Evolutionary conservation across 2,888 invertebrate genomes (phyloP).

Genomic region (Apodemia duryi): DNA sequence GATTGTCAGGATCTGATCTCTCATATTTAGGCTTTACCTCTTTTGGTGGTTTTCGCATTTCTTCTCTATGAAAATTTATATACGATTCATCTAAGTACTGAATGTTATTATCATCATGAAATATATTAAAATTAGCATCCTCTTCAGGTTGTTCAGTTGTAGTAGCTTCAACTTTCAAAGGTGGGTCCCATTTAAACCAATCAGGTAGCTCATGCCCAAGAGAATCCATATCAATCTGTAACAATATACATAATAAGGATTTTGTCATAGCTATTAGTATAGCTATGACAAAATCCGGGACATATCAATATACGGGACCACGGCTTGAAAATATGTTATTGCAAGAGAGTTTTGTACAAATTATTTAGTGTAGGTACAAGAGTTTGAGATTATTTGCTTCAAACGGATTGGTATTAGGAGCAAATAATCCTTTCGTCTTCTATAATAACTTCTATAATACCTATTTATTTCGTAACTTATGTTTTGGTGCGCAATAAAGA

Average conservation of each 20-base stretch:
- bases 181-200: conserved; percentile 74
- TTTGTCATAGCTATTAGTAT: too few relatives aligned
- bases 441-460: too few relatives aligned
- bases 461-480: too few relatives aligned
- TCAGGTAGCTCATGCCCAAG: conserved; percentile 59
- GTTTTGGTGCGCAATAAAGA: too few relatives aligned
- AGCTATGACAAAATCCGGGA: too few relatives aligned
- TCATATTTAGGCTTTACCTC: conserved; percentile 60
- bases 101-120: conserved; percentile 66
- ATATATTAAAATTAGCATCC: conserved; percentile 58
- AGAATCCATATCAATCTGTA: conserved; percentile 67
- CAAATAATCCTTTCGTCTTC: too few relatives aligned
- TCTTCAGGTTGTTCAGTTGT: conserved; percentile 64
- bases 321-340: too few relatives aligned
- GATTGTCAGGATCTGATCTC: conserved; percentile 62
- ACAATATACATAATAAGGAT: conserved; percentile 30
- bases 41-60: conserved; percentile 64
- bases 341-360: too few relatives aligned
- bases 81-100: conserved; percentile 72
- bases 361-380: too few relatives aligned
- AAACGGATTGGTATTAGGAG: too few relatives aligned
- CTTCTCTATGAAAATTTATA: conserved; percentile 68
- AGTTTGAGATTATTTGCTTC: too few relatives aligned
- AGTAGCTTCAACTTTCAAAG: conserved; percentile 60
- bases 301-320: too few relatives aligned